Conservation (phyloP, 2,113 vertebrate species). For the Pongo abelii region DNA sequence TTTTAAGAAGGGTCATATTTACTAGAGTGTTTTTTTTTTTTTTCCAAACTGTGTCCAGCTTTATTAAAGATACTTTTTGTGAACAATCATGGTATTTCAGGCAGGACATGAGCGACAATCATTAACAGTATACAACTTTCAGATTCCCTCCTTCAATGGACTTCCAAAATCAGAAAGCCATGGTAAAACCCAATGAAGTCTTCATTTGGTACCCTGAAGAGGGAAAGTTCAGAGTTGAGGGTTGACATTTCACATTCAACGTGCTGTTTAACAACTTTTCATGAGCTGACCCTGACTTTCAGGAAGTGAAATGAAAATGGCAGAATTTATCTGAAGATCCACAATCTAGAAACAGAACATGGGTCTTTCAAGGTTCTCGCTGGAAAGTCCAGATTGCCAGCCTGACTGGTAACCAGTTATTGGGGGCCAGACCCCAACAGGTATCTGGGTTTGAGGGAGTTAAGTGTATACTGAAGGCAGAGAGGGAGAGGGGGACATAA, state of each 20-base stretch:
- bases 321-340: neutral
- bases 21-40: neutral
- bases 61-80: neutral
- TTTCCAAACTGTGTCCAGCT: neutral
- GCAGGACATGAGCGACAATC: neutral
- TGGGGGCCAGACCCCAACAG: neutral
- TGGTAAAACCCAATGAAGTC: neutral
- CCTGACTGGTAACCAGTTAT: neutral
- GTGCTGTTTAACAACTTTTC: neutral
- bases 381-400: neutral
- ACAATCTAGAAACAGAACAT: neutral
- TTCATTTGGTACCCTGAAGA: neutral
- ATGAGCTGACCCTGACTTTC: neutral
- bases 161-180: neutral
- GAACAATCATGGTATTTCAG: neutral
- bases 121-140: neutral
- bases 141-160: neutral
- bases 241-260: neutral
- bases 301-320: neutral
- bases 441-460: neutral
- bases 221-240: neutral
- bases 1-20: neutral
- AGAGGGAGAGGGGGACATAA: neutral
- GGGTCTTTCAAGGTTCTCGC: neutral
- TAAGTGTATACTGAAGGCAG: neutral